phyloP scores from a whole-genome alignment of 2,888 invertebrate genomes.

The Hipparchia semele region DNA sequence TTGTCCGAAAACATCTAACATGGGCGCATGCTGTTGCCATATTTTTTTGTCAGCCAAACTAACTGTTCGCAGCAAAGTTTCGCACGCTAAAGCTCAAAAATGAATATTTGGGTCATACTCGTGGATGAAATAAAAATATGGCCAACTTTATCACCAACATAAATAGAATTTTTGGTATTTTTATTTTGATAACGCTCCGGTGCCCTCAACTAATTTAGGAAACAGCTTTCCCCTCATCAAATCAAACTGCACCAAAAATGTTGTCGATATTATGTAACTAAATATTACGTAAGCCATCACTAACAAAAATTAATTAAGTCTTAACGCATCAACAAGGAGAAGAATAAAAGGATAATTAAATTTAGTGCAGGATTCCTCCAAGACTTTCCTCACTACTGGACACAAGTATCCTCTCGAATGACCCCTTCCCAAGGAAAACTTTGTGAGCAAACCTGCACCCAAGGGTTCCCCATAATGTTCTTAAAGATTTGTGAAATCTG shows the following conservation, averaged over 20 bases:
- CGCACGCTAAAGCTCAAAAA: conserved; percentile 14
- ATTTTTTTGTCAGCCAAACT: conserved; percentile 16
- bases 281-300: background rate
- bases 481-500: too few relatives aligned
- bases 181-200: conserved; percentile 4
- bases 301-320: too few relatives aligned
- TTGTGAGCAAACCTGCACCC: too few relatives aligned
- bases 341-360: too few relatives aligned
- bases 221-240: conserved; percentile 7
- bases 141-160: conserved; percentile 12
- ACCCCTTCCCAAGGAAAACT: too few relatives aligned
- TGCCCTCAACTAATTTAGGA: conserved; percentile 5
- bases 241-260: background rate
- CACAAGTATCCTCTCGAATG: too few relatives aligned
- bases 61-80: conserved; percentile 20
- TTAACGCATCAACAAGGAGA: too few relatives aligned
- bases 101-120: conserved; percentile 16
- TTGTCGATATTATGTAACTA: background rate
- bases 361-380: too few relatives aligned
- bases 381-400: too few relatives aligned
- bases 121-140: conserved; percentile 19
- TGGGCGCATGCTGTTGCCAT: conserved; percentile 2
- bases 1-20: conserved; percentile 19
- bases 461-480: too few relatives aligned
- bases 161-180: conserved; percentile 9